phyloP scores from a whole-genome alignment of 2,797 vertebrate genomes.

The Gymnodraco acuticeps region DNA sequence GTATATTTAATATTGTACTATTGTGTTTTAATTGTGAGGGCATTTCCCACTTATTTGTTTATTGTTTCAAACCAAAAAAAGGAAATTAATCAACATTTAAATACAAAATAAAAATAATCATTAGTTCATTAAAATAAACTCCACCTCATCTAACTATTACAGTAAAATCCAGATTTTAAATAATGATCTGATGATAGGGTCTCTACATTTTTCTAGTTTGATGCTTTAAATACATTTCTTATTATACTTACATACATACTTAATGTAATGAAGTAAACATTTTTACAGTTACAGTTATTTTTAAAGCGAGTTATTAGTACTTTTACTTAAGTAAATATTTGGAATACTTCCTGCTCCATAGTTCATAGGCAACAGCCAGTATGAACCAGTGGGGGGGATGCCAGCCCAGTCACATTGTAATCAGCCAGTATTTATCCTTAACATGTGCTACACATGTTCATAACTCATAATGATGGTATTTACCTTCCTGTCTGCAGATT shows the following conservation, averaged over 20 bases:
- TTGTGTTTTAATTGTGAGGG: background rate
- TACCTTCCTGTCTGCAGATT: constrained; percentile 73
- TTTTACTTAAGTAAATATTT: background rate
- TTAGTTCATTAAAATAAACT: background rate
- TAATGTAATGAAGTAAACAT: too few species aligned
- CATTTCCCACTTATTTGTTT: too few species aligned
- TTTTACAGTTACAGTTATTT: background rate
- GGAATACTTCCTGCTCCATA: background rate
- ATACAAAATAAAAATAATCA: constrained; percentile 1
- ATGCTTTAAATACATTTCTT: too few species aligned
- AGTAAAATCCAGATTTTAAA: too few species aligned
- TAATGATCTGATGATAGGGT: background rate
- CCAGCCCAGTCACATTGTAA: background rate
- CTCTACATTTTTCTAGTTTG: too few species aligned
- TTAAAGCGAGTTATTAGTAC: background rate
- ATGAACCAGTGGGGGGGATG: background rate
- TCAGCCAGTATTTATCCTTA: too few species aligned
- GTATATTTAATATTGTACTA: background rate
- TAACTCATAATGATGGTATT: background rate
- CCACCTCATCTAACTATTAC: too few species aligned
- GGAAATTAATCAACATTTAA: background rate
- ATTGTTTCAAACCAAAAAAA: background rate
- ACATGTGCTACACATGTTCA: too few species aligned
- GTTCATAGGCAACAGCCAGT: background rate
- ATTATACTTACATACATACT: too few species aligned